Conservation (phyloP, 2,797 vertebrate genomes). For the Setipinna tenuifilis region DNA sequence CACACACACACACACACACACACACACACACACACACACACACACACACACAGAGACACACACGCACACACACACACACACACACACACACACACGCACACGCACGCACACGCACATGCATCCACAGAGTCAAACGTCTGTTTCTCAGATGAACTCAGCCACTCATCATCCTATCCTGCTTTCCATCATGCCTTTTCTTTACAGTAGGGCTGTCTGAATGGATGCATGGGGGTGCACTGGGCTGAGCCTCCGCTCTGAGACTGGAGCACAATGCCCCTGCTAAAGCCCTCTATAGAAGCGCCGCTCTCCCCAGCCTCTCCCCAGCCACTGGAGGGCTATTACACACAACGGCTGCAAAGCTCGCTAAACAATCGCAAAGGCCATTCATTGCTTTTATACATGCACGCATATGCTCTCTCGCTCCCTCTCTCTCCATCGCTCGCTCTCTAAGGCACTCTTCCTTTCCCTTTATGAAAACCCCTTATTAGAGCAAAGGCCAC, state of each 20-base stretch:
- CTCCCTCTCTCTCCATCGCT: neutral
- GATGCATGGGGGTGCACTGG: slow-evolving; percentile 25
- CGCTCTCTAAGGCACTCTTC: neutral
- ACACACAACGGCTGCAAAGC: slow-evolving; percentile 52
- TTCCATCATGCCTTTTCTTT: slow-evolving; percentile 50
- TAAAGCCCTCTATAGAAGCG: slow-evolving; percentile 51
- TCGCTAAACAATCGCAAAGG: slow-evolving; percentile 53
- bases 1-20: too few species aligned
- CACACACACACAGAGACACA: neutral
- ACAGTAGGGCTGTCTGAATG: slow-evolving; percentile 54
- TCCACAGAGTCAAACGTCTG: slow-evolving; percentile 12
- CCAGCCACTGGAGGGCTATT: slow-evolving; percentile 50
- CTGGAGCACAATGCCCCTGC: slow-evolving; percentile 19
- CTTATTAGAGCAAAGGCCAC: slow-evolving; percentile 49
- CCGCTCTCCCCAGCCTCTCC: slow-evolving; percentile 17
- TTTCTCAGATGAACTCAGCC: neutral
- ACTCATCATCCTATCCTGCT: neutral
- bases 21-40: too few species aligned
- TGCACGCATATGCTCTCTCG: slow-evolving; percentile 23
- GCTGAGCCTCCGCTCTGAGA: slow-evolving; percentile 44
- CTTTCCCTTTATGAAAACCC: slow-evolving; percentile 45
- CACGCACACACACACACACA: neutral
- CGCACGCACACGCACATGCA: slow-evolving; percentile 24
- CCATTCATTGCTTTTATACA: slow-evolving; percentile 53
- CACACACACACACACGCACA: slow-evolving; percentile 32